phyloP scores from a whole-genome alignment of 2,888 invertebrate species.

The Cylindroiulus punctatus region DNA sequence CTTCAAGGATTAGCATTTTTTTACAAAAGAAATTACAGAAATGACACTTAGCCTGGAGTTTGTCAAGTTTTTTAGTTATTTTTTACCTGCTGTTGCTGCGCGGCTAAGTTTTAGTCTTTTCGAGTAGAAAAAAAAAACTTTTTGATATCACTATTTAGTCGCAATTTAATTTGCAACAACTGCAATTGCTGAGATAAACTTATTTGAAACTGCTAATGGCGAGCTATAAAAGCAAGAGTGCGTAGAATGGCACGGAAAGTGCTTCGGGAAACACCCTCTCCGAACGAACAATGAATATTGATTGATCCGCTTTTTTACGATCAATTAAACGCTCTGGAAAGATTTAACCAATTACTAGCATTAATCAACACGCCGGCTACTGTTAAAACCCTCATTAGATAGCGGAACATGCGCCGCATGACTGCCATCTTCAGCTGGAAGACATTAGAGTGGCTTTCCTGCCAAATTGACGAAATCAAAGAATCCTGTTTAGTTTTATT shows the following conservation, averaged over 20 bases:
- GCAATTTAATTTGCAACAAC: too few species aligned
- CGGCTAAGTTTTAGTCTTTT: too few species aligned
- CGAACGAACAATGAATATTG: conserved; percentile 23
- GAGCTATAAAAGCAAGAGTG: background rate
- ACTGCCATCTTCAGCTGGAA: background rate
- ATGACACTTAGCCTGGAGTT: too few species aligned
- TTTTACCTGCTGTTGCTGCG: too few species aligned
- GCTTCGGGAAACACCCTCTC: conserved; percentile 20
- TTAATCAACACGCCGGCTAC: conserved; percentile 28
- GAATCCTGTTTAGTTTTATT: conserved; percentile 16
- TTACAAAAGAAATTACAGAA: too few species aligned
- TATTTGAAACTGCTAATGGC: background rate
- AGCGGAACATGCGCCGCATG: conserved; percentile 10
- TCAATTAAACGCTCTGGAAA: conserved; percentile 39
- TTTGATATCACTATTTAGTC: too few species aligned
- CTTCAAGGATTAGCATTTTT: too few species aligned
- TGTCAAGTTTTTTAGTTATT: too few species aligned
- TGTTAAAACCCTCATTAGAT: conserved; percentile 39
- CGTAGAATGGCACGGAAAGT: background rate
- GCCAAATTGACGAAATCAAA: conserved; percentile 13
- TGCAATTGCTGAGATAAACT: too few species aligned
- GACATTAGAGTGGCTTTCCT: background rate
- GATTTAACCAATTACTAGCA: conserved; percentile 39
- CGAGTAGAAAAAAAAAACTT: too few species aligned
- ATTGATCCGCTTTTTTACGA: conserved; percentile 39